Percentiles rank a stretch among this genome's conserved stretches.
Conservation (phyloP, 2,797 vertebrate genomes). For the Semaprochilodus insignis region DNA sequence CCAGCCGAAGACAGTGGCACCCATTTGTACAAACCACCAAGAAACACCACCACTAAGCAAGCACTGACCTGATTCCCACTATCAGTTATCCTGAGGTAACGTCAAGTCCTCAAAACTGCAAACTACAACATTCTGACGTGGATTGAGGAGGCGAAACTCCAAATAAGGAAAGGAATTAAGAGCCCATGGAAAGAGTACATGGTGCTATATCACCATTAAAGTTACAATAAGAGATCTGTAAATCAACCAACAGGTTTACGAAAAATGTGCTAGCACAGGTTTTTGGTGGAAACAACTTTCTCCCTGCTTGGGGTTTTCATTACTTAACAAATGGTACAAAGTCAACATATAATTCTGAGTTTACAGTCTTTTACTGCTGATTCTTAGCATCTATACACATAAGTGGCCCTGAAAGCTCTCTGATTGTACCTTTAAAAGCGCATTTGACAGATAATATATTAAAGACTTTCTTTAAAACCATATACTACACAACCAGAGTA, state of each 20-base stretch:
- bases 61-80: neutral
- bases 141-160: slow-evolving; percentile 58
- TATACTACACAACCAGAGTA: too few species aligned
- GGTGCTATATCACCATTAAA: neutral
- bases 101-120: neutral
- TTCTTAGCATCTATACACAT: too few species aligned
- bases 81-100: neutral
- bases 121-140: slow-evolving; percentile 55
- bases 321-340: neutral
- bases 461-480: too few species aligned
- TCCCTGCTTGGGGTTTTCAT: neutral
- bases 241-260: neutral
- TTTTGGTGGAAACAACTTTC: neutral
- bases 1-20: neutral
- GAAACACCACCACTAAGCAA: neutral
- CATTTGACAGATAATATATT: too few species aligned
- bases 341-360: neutral
- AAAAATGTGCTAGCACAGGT: too few species aligned
- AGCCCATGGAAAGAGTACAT: neutral
- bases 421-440: too few species aligned
- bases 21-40: neutral
- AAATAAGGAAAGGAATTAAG: slow-evolving; percentile 58
- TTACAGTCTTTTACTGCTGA: too few species aligned
- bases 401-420: too few species aligned
- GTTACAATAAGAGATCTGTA: neutral